A percentile compares a stretch with the other conserved stretches of the same genome.
These are phyloP conservation scores for Orthonevra nobilis DNA, from an alignment of 2,888 invertebrate species.

Conservation along the genomic window DNA sequence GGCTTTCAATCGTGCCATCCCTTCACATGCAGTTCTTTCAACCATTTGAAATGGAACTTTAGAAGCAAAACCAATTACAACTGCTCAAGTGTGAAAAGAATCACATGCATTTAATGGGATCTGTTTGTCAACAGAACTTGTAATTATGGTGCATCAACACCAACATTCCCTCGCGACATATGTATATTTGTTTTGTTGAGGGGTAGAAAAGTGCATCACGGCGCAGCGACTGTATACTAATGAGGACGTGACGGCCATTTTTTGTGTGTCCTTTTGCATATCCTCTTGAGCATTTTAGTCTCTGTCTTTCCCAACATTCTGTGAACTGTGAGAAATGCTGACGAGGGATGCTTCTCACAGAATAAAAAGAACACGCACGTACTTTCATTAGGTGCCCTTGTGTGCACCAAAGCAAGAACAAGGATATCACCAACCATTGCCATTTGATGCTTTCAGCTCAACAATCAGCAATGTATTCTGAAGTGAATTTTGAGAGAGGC, in stretches of 20 bases:
- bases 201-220: slow-evolving; percentile 58
- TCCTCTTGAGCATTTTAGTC: slow-evolving; percentile 5
- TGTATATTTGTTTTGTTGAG: slow-evolving; percentile 44
- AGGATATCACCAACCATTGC: not conserved
- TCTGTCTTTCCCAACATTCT: not conserved
- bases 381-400: slow-evolving; percentile 53
- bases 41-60: slow-evolving; percentile 26
- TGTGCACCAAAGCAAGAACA: slow-evolving; percentile 27
- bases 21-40: slow-evolving; percentile 25
- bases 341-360: slow-evolving; percentile 1
- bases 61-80: slow-evolving; percentile 50
- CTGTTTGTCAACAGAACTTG: slow-evolving; percentile 63
- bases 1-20: slow-evolving; percentile 15
- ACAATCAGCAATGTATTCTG: slow-evolving; percentile 54
- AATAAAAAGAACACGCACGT: not conserved
- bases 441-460: slow-evolving; percentile 45
- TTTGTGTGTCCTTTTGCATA: slow-evolving; percentile 36
- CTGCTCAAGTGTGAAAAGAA: slow-evolving; percentile 47
- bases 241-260: slow-evolving; percentile 52
- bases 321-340: slow-evolving; percentile 1
- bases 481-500: slow-evolving; percentile 46
- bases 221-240: slow-evolving; percentile 37
- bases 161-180: slow-evolving; percentile 3
- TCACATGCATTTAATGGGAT: slow-evolving; percentile 26
- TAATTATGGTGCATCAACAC: slow-evolving; percentile 43